Base-by-base conservation (phyloP, 2,888 invertebrate genomes). In the Diogma glabrata region DNA sequence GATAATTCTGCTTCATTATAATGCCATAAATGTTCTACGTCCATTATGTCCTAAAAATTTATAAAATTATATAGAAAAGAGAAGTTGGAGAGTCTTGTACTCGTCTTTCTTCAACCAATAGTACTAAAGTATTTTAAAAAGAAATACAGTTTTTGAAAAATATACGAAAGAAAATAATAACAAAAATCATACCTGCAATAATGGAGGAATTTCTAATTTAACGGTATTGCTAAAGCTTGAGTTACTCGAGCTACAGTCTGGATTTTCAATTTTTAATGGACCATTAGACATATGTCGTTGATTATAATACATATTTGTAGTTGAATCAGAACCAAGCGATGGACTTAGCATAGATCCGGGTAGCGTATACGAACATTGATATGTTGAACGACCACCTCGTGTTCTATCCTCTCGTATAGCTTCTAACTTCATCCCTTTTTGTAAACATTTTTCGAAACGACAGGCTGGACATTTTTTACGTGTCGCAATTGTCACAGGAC, bases 381-480 rank as follows among this genome's bases (percentile, higher is more conserved):
- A 96, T 19, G 94, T 94, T 52, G 94, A 94, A 43, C 96, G 79
- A 0, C 96, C 96, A 51, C 96, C 96, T 48, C 96, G 76, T 0
- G 95, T 95, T 49, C 96, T 74, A 70, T 96, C 95, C 65, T 93
- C 93, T 54, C 96, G 75, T 53, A 96, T 95, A 8, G 96, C 96
- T 80, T 96, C 95, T 43, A 95, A 73, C 69, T 93, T 94, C 96
- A 96, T 96, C 53, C 96, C 96, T 69, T 90, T 91, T 38, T 87
- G 85, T 22, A 95, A 77, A 66, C 96, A 96, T 73, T 94, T 94
- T 61, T 93, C 91, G 65, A 96, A 96, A 30, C 96, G 79, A 65
- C 96, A 96, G 3, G 95, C 94, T 0, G 96, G 95, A 63, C 96
- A 96, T 68, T 96, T 96, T 67, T 96, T 96, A 54, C 95, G 75